Evolutionary conservation across 35 echinoderm and acorn worm species (phyloP).

Genomic region (Ophiothrix spiculata): DNA sequence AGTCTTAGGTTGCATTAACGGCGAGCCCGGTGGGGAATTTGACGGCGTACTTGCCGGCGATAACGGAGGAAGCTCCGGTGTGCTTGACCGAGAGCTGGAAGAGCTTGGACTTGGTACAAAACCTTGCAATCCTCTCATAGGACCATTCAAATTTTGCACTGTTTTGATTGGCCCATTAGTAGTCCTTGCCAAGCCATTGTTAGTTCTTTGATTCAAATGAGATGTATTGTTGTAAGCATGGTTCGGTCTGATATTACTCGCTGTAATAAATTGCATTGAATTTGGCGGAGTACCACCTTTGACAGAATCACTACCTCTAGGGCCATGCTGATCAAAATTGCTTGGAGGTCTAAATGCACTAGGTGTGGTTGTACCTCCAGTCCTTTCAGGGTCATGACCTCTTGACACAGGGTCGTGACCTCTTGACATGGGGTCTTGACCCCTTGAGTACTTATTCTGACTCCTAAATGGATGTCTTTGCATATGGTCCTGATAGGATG

Average conservation of each 20-base stretch:
- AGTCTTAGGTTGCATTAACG: neutral
- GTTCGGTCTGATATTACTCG: slow-evolving; percentile 18
- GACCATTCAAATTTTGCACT: neutral
- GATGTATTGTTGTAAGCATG: neutral
- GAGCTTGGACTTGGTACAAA: slow-evolving; percentile 16
- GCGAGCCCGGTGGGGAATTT: slow-evolving; percentile 49
- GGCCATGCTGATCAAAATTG: neutral
- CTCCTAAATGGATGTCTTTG: slow-evolving; percentile 45
- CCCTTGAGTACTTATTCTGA: neutral
- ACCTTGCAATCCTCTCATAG: slow-evolving; percentile 17
- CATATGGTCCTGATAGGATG: slow-evolving; percentile 85
- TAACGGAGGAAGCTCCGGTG: slow-evolving; percentile 68
- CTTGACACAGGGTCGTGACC: neutral
- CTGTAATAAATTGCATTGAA: neutral
- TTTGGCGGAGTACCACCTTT: neutral
- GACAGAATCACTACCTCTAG: neutral
- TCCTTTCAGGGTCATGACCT: neutral
- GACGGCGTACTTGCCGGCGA: slow-evolving; percentile 73
- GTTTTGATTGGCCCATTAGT: no score
- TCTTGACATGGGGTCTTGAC: neutral
- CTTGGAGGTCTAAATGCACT: neutral
- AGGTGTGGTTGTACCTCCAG: neutral
- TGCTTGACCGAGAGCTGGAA: slow-evolving; percentile 76
- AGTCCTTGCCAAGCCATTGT: no score
- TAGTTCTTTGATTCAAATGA: no score